phyloP scores from a whole-genome alignment of 2,888 invertebrate species.

The Ochlodes sylvanus region DNA sequence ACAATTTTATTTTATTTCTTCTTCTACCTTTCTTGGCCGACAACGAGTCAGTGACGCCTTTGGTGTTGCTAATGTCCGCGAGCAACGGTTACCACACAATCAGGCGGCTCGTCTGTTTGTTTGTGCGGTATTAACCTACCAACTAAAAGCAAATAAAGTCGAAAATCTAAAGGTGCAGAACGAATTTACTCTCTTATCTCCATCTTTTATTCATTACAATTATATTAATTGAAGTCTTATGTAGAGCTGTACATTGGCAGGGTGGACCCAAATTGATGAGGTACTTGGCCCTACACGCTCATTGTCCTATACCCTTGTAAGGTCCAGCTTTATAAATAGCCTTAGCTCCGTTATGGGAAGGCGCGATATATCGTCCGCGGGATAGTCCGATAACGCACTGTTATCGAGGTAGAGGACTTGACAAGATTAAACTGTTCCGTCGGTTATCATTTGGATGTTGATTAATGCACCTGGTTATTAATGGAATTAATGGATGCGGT shows the following conservation, averaged over 20 bases:
- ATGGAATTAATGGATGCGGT: constrained; percentile 14
- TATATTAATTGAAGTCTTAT: constrained; percentile 14
- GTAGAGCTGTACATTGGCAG: constrained; percentile 5
- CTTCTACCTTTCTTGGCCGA: too few relatives aligned
- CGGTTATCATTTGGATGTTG: constrained; percentile 31
- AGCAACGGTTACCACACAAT: too few relatives aligned
- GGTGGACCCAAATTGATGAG: constrained; percentile 24
- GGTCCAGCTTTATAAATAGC: constrained; percentile 32
- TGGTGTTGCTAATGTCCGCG: too few relatives aligned
- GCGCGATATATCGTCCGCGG: constrained; percentile 25
- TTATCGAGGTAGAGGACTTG: constrained; percentile 21
- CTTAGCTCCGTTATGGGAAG: constrained; percentile 3
- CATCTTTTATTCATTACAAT: constrained; percentile 5
- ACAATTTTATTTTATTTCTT: too few relatives aligned
- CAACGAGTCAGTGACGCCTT: too few relatives aligned
- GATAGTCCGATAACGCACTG: constrained; percentile 17
- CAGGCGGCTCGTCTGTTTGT: too few relatives aligned
- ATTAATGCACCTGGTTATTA: constrained; percentile 22
- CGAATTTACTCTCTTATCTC: background rate
- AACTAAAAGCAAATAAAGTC: too few relatives aligned
- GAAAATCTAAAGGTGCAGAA: too few relatives aligned
- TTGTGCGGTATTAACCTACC: too few relatives aligned
- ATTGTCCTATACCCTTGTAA: constrained; percentile 28
- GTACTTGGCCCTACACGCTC: constrained; percentile 18
- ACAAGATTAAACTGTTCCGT: constrained; percentile 35